These are phyloP conservation scores for Augochlorella aurata DNA, from an alignment of 2,888 invertebrate genomes.

Conservation along the genomic window DNA sequence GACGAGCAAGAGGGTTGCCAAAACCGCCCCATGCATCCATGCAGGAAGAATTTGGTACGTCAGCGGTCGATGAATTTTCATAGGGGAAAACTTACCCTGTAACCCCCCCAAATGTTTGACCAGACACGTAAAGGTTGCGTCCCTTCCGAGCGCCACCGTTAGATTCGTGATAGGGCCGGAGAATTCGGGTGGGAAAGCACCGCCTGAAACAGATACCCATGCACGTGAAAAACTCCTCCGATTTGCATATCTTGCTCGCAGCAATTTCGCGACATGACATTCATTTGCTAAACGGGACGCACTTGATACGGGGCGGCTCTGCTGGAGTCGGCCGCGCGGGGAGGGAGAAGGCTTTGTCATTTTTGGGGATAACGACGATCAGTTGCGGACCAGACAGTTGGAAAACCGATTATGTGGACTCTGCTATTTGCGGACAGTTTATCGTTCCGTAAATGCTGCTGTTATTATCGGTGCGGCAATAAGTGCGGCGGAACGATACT, in stretches of 20 bases:
- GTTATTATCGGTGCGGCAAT: neutral
- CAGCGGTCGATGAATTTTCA: conserved; percentile 42
- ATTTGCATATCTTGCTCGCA: conserved; percentile 48
- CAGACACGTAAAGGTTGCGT: conserved; percentile 93
- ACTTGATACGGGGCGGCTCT: neutral
- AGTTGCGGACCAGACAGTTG: neutral
- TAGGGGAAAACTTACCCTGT: conserved; percentile 87
- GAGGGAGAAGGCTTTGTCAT: neutral
- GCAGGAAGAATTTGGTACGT: conserved; percentile 11
- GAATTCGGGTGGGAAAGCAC: conserved; percentile 92
- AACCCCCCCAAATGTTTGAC: conserved; percentile 93
- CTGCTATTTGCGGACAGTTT: neutral
- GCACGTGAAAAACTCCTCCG: conserved; percentile 52
- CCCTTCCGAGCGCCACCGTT: conserved; percentile 92
- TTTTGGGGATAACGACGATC: conserved; percentile 4
- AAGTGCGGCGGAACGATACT: neutral
- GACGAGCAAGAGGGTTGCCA: neutral
- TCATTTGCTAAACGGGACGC: conserved; percentile 23
- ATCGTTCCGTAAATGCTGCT: neutral
- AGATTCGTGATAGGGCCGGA: conserved; percentile 91
- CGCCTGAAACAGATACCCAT: conserved; percentile 83
- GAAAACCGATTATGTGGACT: conserved; percentile 8
- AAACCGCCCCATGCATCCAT: neutral
- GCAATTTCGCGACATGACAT: conserved; percentile 34
- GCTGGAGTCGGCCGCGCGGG: neutral